Percentiles rank a stretch among this genome's conserved stretches.
phyloP scores from a whole-genome alignment of 1,140 invertebrate species.

The Psix sp. region DNA sequence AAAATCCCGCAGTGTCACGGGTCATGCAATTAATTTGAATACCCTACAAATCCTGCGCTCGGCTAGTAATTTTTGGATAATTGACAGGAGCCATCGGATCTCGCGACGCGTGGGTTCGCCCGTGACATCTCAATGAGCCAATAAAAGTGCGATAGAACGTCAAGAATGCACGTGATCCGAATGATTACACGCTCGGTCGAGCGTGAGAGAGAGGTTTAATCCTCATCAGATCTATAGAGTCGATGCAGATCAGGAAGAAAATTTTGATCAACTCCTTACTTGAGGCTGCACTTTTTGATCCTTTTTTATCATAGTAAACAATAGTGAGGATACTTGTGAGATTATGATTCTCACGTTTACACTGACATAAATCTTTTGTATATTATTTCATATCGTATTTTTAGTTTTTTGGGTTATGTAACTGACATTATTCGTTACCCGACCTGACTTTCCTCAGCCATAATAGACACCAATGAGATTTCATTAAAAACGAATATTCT shows the following conservation, averaged over 20 bases:
- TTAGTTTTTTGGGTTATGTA: no score
- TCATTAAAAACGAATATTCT: no score
- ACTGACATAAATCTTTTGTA: no score
- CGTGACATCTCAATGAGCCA: constrained; percentile 52
- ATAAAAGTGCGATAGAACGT: constrained; percentile 57
- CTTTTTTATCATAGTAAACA: no score
- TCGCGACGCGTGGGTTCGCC: constrained; percentile 44
- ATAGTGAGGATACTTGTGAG: no score
- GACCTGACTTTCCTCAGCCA: no score
- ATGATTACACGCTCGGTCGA: constrained; percentile 56
- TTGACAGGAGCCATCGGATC: constrained; percentile 51
- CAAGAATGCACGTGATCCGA: constrained; percentile 59
- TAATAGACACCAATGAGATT: no score
- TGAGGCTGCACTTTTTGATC: no score
- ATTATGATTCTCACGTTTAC: no score
- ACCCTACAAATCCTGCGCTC: constrained; percentile 27
- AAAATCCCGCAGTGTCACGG: constrained; percentile 20
- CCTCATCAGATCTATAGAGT: neutral
- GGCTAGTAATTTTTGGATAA: constrained; percentile 47
- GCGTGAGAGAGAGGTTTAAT: constrained; percentile 38
- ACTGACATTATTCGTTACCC: no score
- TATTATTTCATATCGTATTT: no score
- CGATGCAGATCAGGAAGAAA: neutral
- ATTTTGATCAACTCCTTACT: no score
- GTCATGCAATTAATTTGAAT: constrained; percentile 38